Evolutionary conservation across 2,113 vertebrate genomes (phyloP).

Genomic region (Chaenogobius annularis): DNA sequence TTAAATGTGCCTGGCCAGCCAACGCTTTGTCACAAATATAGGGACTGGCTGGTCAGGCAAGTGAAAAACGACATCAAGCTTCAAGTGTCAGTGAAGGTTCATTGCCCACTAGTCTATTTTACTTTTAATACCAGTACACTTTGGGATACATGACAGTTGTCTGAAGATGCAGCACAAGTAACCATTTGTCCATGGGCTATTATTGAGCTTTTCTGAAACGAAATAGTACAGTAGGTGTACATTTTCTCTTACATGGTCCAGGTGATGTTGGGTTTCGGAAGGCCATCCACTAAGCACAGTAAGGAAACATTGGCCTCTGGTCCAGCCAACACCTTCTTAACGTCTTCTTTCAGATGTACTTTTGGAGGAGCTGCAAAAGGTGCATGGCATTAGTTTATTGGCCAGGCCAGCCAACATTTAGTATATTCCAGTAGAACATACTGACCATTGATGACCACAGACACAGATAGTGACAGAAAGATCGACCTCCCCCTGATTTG

Average conservation of each 20-base stretch:
- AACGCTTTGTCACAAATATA: too few relatives aligned
- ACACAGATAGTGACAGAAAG: slow-evolving; percentile 11
- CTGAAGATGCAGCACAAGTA: too few relatives aligned
- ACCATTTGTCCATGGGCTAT: neutral
- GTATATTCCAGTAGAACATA: neutral
- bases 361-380: slow-evolving; percentile 62
- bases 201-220: neutral
- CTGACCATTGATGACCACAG: slow-evolving; percentile 75
- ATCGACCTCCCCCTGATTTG: slow-evolving; percentile 57
- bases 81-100: too few relatives aligned
- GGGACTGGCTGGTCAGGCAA: too few relatives aligned
- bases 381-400: neutral
- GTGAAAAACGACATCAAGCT: too few relatives aligned
- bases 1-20: too few relatives aligned
- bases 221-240: neutral
- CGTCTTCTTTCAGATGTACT: slow-evolving; percentile 40
- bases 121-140: too few relatives aligned
- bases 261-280: slow-evolving; percentile 68
- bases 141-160: too few relatives aligned
- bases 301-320: slow-evolving; percentile 65
- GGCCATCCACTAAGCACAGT: slow-evolving; percentile 68
- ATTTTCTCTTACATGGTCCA: slow-evolving; percentile 69
- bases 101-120: too few relatives aligned
- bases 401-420: neutral
- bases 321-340: slow-evolving; percentile 65